A percentile compares a stretch with the other conserved stretches of the same genome.
These are phyloP conservation scores for Acipenser oxyrinchus DNA, from an alignment of 2,797 vertebrate species.

Conservation along the genomic window DNA sequence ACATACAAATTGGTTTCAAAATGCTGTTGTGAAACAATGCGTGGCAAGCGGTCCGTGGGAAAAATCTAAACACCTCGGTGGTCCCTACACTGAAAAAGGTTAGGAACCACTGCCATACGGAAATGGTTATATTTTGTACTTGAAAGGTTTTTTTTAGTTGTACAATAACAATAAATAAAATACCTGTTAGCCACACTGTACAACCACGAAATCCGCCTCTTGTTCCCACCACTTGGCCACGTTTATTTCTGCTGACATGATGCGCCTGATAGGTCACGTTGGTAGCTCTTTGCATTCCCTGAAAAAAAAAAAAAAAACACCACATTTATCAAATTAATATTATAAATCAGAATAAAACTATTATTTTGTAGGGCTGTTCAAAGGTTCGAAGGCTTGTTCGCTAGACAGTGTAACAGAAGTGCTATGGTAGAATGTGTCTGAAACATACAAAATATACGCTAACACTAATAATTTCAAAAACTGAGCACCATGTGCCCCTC, in stretches of 20 bases:
- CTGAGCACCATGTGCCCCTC: too few species aligned
- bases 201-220: slow-evolving; percentile 94
- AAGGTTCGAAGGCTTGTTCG: neutral
- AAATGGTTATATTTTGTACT: neutral
- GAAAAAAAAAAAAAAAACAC: slow-evolving; percentile 16
- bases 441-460: too few species aligned
- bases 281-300: slow-evolving; percentile 95
- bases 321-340: too few species aligned
- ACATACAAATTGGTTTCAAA: too few species aligned
- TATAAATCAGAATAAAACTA: neutral
- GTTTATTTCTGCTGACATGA: slow-evolving; percentile 94
- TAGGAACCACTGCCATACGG: neutral
- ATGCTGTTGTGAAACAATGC: too few species aligned
- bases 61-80: too few species aligned
- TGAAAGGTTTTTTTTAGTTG: neutral
- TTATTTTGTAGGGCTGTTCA: neutral
- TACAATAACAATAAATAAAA: neutral
- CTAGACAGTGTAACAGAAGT: too few species aligned
- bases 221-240: slow-evolving; percentile 92
- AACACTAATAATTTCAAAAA: too few species aligned
- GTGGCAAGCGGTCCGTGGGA: too few species aligned
- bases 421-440: too few species aligned
- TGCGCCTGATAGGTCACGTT: slow-evolving; percentile 98
- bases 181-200: slow-evolving; percentile 96
- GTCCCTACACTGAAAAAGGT: too few species aligned